Percentiles rank a stretch among this genome's conserved stretches.
Conservation (phyloP, 2,113 vertebrate species). For the Anguilla rostrata region DNA sequence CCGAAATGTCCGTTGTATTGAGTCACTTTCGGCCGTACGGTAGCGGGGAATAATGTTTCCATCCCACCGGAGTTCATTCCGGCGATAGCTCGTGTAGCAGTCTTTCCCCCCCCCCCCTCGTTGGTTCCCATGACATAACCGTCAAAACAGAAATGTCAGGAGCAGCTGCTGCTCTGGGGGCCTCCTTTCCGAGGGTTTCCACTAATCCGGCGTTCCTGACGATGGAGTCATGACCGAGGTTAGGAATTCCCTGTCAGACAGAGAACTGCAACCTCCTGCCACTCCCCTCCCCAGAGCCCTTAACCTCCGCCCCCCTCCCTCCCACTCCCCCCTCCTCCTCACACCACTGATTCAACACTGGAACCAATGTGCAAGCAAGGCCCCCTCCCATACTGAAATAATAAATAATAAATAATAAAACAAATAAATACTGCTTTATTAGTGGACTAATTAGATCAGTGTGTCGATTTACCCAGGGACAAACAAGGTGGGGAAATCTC, state of each 20-base stretch:
- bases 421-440: background rate
- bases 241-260: background rate
- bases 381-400: background rate
- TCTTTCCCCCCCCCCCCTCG: conserved; percentile 2
- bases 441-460: background rate
- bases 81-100: conserved; percentile 1
- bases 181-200: conserved; percentile 11
- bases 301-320: too few relatives aligned
- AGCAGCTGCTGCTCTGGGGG: conserved; percentile 1
- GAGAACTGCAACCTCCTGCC: background rate
- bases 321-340: background rate
- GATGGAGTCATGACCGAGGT: background rate
- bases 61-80: background rate
- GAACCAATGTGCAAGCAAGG: background rate
- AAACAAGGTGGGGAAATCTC: background rate
- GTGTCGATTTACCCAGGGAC: background rate
- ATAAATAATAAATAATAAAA: background rate
- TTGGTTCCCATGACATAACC: conserved; percentile 14
- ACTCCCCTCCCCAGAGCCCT: too few relatives aligned
- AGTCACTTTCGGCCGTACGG: background rate
- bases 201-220: conserved; percentile 21
- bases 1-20: background rate
- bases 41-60: background rate
- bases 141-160: conserved; percentile 7
- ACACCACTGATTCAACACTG: background rate